Conservation (phyloP, 2,888 invertebrate genomes). For the Limnephilus rhombicus region DNA sequence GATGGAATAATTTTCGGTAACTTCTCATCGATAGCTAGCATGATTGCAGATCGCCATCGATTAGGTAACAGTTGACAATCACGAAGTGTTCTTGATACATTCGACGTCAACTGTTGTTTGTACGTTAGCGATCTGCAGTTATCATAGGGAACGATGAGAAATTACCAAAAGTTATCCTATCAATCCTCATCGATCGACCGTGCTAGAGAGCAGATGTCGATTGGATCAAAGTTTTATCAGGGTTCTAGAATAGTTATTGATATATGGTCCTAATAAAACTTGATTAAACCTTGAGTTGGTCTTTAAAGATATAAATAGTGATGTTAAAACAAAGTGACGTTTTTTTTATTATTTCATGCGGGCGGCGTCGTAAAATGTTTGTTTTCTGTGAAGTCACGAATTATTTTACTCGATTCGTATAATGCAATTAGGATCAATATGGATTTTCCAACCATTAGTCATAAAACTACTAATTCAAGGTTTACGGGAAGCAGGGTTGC, state of each 20-base stretch:
- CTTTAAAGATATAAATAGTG: not conserved
- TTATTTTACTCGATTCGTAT: not conserved
- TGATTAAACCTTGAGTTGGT: not conserved
- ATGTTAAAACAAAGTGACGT: not conserved
- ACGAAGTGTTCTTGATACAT: too few species aligned
- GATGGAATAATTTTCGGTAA: too few species aligned
- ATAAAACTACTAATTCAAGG: not conserved
- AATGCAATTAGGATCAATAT: not conserved
- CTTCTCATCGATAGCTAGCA: too few species aligned
- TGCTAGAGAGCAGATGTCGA: too few species aligned
- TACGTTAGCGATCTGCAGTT: too few species aligned
- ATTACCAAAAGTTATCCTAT: too few species aligned
- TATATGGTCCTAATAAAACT: not conserved
- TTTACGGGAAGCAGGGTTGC: not conserved
- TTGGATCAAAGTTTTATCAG: not conserved
- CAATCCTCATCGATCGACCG: too few species aligned
- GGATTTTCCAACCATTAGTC: not conserved
- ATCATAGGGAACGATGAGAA: too few species aligned
- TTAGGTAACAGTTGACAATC: too few species aligned
- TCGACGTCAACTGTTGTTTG: too few species aligned
- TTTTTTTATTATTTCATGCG: not conserved
- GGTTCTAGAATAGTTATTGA: not conserved
- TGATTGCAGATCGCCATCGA: too few species aligned
- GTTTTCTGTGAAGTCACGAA: not conserved
- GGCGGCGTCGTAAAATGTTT: not conserved